Base-by-base conservation (phyloP, 2,888 invertebrate genomes). In the Linnaemya vulpina region DNA sequence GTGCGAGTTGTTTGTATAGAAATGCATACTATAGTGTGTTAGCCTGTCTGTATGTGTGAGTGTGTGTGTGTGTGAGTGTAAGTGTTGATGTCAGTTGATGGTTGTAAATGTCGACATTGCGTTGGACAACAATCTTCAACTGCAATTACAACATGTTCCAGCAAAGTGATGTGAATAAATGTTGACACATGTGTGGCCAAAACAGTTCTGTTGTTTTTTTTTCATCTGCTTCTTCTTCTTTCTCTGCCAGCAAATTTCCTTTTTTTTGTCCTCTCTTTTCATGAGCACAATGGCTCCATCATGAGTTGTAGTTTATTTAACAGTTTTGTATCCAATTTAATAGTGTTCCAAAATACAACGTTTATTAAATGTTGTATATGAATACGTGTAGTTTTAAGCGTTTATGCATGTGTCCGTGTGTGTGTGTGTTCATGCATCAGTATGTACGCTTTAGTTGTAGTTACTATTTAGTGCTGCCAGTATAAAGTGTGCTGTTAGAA, bases 51-150 rank as follows among this genome's bases (percentile, higher is more conserved):
- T 84, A 76, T 43, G 68, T 68, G 53, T n/a, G n/a, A n/a, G n/a
- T 38, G 35, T 25, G 40, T 68, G 46, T 67, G 62, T 51, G 55
- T 43, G 55, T 58, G 13, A n/a, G 40, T 49, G 63, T 84, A 78
- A 80, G 86, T 86, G 87, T 43, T 73, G 68, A 73, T 80, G 74
- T 85, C 87, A 86, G 87, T 87, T 88, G 90, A 90, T 88, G 90
- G 89, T 90, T 89, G 91, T 90, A 90, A 89, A 90, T 91, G 90
- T 91, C 90, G 89, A 84, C 87, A 86, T 83, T 86, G 87, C 86
- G 86, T 87, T 86, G 87, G 88, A 88, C 89, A 89, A 90, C 90
- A 80, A 90, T 90, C 89, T 90, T 90, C 89, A 89, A 88, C 87
- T 89, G 89, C 89, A 90, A 91, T 90, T 90, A 91, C 88, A 89